Base-by-base conservation (phyloP, 2,113 vertebrate genomes). In the Aspiorhynchus laticeps region DNA sequence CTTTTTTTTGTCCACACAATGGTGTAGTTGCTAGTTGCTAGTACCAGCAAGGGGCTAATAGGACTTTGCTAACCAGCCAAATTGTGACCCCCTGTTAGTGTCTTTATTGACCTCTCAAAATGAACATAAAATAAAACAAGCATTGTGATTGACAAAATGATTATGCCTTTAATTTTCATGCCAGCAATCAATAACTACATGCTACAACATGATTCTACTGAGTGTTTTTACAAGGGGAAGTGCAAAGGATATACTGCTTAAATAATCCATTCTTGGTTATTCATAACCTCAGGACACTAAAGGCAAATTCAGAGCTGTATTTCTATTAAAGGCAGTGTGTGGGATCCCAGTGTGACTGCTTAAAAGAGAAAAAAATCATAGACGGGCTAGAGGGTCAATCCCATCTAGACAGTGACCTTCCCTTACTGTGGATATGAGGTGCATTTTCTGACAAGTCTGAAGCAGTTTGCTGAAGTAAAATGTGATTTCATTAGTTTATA, bases 201-300 rank as follows among this genome's bases (percentile, higher is more conserved):
- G 12, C 24, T 8, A 28, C 41, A 76, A 8, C 28, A 28, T 28
- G 7, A 76, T 43, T 76, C 74, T 15, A 2, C 41, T 17, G 24
- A 26, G 7, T 3, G n/a, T 76, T 76, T 7, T 41, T n/a, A 41
- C 36, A 12, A 73, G 69, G 4, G 69, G 9, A 41, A 26, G 2
- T 26, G 46, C 38, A 75, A 75, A 75, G 73, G 73, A 46, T 75
- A 46, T 15, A 76, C 7, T 46, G 12, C 41, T 46, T 46, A 26
- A 76, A 76, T 76, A 76, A 76, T 76, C 73, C 24, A 76, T 75
- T 75, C 73, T 43, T 46, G 24, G 38, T 43, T 75, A 75, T 75
- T 75, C 41, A 46, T 26, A 75, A 75, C 38, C 73, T 76, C n/a
- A 3, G 14, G 41, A 48, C n/a, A 2, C n/a, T 28, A 28, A 76